These are phyloP conservation scores for Pseudopleuronectes americanus DNA, from an alignment of 2,797 vertebrate species.

Conservation along the genomic window DNA sequence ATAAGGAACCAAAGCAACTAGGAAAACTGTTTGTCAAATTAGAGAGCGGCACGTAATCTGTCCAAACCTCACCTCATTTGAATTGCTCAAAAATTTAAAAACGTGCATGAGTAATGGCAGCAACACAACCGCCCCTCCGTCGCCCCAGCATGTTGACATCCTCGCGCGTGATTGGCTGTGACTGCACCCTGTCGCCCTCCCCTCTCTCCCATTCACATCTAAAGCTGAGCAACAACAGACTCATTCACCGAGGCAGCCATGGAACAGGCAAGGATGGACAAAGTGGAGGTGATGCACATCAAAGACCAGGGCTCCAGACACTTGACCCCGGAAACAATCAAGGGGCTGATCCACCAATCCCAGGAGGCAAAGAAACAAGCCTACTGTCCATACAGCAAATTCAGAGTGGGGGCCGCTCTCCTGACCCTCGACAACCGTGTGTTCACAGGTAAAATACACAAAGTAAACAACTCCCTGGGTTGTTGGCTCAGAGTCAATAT, in stretches of 20 bases:
- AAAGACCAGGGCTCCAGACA: constrained; percentile 12
- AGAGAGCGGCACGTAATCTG: neutral
- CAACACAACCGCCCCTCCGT: neutral
- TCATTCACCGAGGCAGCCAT: constrained; percentile 12
- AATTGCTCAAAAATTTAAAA: constrained; percentile 7
- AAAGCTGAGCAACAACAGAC: constrained; percentile 45
- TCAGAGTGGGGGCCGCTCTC: constrained; percentile 92
- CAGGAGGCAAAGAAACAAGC: constrained; percentile 86
- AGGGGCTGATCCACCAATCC: constrained; percentile 72
- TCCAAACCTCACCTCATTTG: neutral
- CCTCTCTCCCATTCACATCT: constrained; percentile 43
- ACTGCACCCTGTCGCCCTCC: constrained; percentile 20
- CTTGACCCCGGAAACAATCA: constrained; percentile 41
- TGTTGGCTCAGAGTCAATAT: neutral
- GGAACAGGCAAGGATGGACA: constrained; percentile 56
- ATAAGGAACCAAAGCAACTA: neutral
- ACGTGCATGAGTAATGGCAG: neutral
- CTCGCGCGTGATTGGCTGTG: constrained; percentile 64
- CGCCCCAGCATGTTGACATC: constrained; percentile 20
- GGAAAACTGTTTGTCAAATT: neutral
- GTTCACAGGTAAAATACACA: constrained; percentile 85
- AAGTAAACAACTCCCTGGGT: neutral
- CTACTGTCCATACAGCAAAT: constrained; percentile 93
- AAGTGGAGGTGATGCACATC: constrained; percentile 20
- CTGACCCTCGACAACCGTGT: constrained; percentile 82